Conservation (phyloP, 92 coral and sea anemone species). For the Actinernus sp. region DNA sequence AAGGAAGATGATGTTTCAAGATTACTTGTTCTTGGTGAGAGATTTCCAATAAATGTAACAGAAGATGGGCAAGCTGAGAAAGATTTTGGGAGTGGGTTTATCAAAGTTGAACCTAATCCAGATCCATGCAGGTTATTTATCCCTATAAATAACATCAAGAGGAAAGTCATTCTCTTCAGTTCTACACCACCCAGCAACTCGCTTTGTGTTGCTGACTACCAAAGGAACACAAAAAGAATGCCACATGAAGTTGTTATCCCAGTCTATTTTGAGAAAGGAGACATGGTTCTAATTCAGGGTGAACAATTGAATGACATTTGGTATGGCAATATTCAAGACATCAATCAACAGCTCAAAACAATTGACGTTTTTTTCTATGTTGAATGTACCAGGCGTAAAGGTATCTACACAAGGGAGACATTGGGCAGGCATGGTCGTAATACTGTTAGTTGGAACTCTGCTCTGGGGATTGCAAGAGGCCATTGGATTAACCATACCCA, state of each 20-base stretch:
- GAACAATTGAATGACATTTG: constrained; percentile 44
- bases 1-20: constrained; percentile 27
- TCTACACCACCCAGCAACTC: neutral
- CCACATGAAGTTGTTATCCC: constrained; percentile 44
- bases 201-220: constrained; percentile 57
- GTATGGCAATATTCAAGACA: constrained; percentile 58
- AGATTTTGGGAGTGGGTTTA: constrained; percentile 71
- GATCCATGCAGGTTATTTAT: neutral
- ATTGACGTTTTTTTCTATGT: constrained; percentile 60
- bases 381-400: constrained; percentile 34
- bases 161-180: constrained; percentile 57
- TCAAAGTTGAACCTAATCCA: constrained; percentile 45
- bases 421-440: constrained; percentile 60
- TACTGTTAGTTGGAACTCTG: constrained; percentile 64
- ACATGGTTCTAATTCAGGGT: constrained; percentile 70
- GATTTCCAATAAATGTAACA: constrained; percentile 17
- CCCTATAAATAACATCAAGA: constrained; percentile 33
- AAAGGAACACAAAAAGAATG: constrained; percentile 6
- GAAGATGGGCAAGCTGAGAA: constrained; percentile 34
- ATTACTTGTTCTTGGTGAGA: constrained; percentile 35
- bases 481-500: constrained; percentile 26
- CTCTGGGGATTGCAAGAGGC: constrained; percentile 61
- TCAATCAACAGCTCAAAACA: constrained; percentile 26
- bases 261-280: constrained; percentile 50
- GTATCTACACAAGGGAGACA: constrained; percentile 34